These are phyloP conservation scores for Drosophila infuscata DNA, from an alignment of 2,888 invertebrate species.

Conservation along the genomic window DNA sequence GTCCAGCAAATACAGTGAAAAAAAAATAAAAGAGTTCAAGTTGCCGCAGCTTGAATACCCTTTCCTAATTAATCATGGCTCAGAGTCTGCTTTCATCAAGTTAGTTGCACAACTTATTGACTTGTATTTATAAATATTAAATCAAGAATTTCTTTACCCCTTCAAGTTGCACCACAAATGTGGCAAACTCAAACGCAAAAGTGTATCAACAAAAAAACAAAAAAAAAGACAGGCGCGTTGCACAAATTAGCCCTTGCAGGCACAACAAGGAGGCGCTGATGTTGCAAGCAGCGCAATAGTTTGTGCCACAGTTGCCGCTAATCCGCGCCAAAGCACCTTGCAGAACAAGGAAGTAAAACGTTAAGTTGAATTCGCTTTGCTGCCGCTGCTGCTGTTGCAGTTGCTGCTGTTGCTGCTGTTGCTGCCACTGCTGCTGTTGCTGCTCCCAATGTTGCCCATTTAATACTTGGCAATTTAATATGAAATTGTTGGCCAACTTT, in stretches of 20 bases:
- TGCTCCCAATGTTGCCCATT: slow-evolving; percentile 66
- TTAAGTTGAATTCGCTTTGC: slow-evolving; percentile 40
- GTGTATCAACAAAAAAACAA: slow-evolving; percentile 12
- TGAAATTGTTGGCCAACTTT: slow-evolving; percentile 80
- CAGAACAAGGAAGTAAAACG: slow-evolving; percentile 78
- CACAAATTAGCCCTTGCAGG: slow-evolving; percentile 82
- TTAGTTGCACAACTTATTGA: not conserved
- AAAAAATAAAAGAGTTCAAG: not conserved
- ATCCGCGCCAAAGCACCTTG: slow-evolving; percentile 70
- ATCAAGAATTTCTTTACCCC: not conserved
- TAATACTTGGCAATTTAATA: slow-evolving; percentile 83
- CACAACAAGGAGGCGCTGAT: slow-evolving; percentile 56
- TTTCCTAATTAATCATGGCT: not conserved
- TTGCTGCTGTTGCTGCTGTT: slow-evolving; percentile 3
- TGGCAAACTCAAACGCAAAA: not conserved
- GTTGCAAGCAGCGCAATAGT: slow-evolving; percentile 38
- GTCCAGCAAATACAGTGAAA: slow-evolving; percentile 61
- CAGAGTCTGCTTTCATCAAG: not conserved
- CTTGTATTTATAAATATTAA: not conserved
- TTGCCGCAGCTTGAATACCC: slow-evolving; percentile 6
- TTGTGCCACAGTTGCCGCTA: slow-evolving; percentile 50
- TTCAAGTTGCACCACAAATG: not conserved
- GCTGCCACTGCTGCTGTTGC: slow-evolving; percentile 38
- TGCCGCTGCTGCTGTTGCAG: slow-evolving; percentile 39
- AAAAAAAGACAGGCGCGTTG: slow-evolving; percentile 45